Base-by-base conservation (phyloP, 2,797 vertebrate genomes). In the Glossophaga mutica region DNA sequence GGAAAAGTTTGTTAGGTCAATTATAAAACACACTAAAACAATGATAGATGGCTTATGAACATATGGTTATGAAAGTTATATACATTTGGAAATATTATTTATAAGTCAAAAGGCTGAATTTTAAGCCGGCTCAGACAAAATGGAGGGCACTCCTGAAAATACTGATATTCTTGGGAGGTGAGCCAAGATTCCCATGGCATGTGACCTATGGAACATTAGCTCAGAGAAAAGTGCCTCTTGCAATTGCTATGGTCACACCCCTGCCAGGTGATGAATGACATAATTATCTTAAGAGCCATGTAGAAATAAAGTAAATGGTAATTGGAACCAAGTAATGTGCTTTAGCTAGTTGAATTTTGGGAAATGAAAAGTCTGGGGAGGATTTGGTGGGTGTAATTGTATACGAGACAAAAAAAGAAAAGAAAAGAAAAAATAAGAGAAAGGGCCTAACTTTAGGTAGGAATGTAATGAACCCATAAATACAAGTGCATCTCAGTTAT, bases 331-430 rank as follows among this genome's bases (percentile, higher is more conserved):
- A 73, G n/a, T 73, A 86, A 44, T 59, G 10, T 29, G 12, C 29
- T 84, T 90, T 67, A 46, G 55, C 44, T 86, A 91, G 88, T 55
- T 76, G 26, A 11, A 76, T 71, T 68, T 73, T 24, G 44, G 18
- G 52, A 57, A 68, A 76, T 76, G 44, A 48, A 39, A 42, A 50
- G 29, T 71, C 34, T 81, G 12, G 70, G n/a, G 24, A 90, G 24
- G 55, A 76, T 65, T 50, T 67, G 24, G 50, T 37, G 34, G 37
- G 32, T 82, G 14, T 37, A 90, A 57, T 5, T 65, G 29, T 48
- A 18, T 46, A 46, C 67, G 59, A 21, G 32, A 77, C 68, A 78
- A 83, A 87, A 87, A 39, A 52, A 52, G 22, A 88, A 86, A n/a
- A 52, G 50, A 55, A 55, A 50, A 37, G 87, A 85, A 86, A 55